Evolutionary conservation across 2,888 invertebrate species (phyloP).

Genomic region (Eristalis arbustorum): DNA sequence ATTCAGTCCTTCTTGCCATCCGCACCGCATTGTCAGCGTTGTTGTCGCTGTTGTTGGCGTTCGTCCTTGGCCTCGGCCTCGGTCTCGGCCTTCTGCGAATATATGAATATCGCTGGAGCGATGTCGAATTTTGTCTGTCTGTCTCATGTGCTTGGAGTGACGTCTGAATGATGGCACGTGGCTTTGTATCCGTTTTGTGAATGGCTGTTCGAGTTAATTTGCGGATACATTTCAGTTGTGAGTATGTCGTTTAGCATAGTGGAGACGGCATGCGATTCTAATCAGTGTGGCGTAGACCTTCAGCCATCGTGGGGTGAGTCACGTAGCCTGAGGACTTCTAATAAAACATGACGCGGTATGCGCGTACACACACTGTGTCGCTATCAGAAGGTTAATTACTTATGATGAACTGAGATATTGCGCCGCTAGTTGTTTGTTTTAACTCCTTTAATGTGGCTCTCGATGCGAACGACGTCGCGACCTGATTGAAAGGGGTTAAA

Average conservation of each 20-base stretch:
- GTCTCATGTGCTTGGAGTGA: background rate
- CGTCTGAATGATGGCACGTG: constrained; percentile 24
- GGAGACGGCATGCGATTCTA: background rate
- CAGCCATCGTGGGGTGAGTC: background rate
- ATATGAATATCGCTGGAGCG: background rate
- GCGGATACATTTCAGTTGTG: constrained; percentile 1
- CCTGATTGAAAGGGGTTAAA: too few relatives aligned
- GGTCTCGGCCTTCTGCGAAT: background rate
- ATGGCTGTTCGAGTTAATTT: constrained; percentile 17
- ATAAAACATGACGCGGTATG: too few relatives aligned
- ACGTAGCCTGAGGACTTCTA: background rate
- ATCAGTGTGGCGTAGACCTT: background rate
- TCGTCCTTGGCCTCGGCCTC: too few relatives aligned
- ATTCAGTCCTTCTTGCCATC: background rate
- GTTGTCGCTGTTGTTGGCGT: background rate
- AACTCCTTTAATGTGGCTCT: too few relatives aligned
- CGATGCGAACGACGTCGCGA: too few relatives aligned
- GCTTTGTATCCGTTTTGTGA: background rate
- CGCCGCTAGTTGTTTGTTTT: too few relatives aligned
- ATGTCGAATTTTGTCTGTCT: background rate
- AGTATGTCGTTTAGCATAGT: background rate
- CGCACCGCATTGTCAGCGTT: background rate
- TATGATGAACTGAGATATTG: too few relatives aligned
- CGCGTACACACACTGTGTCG: too few relatives aligned
- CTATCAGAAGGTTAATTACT: too few relatives aligned